Conservation (phyloP, 2,888 invertebrate species). For the Thymelicus sylvestris region DNA sequence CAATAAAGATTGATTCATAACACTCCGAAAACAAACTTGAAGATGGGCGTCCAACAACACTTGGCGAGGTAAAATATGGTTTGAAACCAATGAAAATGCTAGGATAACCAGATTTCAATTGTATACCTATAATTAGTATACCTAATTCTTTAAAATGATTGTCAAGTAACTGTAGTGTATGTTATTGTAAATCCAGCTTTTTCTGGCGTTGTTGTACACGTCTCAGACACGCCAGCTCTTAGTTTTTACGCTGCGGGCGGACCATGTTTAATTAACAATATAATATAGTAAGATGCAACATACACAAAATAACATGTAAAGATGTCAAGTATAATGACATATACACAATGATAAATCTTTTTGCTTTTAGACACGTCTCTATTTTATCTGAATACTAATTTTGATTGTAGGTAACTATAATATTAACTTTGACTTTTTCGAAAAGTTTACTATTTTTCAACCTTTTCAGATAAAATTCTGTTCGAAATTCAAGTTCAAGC, state of each 20-base stretch:
- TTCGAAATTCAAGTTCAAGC: background rate
- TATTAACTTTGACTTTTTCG: no score
- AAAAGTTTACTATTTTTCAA: background rate
- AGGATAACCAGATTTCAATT: constrained; percentile 23
- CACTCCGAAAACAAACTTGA: no score
- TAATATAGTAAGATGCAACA: constrained; percentile 18
- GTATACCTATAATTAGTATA: background rate
- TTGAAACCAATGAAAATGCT: background rate
- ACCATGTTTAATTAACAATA: constrained; percentile 30
- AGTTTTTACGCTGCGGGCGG: constrained; percentile 16
- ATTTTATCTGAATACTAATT: background rate
- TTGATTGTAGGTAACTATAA: no score
- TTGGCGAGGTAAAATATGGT: no score
- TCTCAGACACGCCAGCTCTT: background rate
- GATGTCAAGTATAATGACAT: constrained; percentile 3
- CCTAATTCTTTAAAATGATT: background rate
- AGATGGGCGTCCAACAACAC: no score
- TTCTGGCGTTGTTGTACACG: constrained; percentile 12
- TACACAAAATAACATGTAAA: constrained; percentile 10
- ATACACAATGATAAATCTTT: background rate
- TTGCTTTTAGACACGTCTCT: background rate
- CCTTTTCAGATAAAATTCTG: background rate
- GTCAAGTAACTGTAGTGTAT: constrained; percentile 17
- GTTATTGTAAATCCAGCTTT: constrained; percentile 2
- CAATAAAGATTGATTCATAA: no score